A percentile compares a stretch with the other conserved stretches of the same genome.
phyloP scores from a whole-genome alignment of 2,797 vertebrate species.

The Acanthopagrus latus region DNA sequence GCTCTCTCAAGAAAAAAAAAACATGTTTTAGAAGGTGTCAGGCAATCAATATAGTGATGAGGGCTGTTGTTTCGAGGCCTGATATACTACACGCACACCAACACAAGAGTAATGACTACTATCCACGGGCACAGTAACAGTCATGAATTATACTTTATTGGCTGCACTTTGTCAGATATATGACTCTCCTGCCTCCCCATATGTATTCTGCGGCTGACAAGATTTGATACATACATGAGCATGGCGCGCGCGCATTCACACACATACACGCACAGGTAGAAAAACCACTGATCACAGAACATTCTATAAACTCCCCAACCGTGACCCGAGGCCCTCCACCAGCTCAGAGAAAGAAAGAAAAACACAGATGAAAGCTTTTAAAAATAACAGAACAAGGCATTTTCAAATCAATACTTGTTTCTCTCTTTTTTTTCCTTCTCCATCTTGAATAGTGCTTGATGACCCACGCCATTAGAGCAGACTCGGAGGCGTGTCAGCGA shows the following conservation, averaged over 20 bases:
- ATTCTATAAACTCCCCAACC: constrained; percentile 69
- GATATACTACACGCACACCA: constrained; percentile 74
- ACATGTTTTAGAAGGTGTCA: constrained; percentile 70
- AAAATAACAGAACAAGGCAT: constrained; percentile 83
- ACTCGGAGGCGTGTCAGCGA: constrained; percentile 45
- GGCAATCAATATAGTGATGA: constrained; percentile 83
- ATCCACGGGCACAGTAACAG: constrained; percentile 79
- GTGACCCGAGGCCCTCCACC: constrained; percentile 66
- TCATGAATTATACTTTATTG: constrained; percentile 85
- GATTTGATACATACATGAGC: constrained; percentile 73
- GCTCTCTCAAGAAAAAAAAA: constrained; percentile 43
- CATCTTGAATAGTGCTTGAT: constrained; percentile 76
- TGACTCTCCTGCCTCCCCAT: constrained; percentile 75
- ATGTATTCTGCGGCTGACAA: constrained; percentile 74
- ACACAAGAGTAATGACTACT: constrained; percentile 82
- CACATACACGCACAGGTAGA: constrained; percentile 24
- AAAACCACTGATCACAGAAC: constrained; percentile 63
- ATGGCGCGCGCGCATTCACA: background rate
- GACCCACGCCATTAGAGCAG: constrained; percentile 75
- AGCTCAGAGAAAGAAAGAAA: constrained; percentile 38
- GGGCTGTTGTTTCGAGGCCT: constrained; percentile 79
- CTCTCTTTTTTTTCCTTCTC: constrained; percentile 35
- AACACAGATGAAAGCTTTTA: constrained; percentile 73
- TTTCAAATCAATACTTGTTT: constrained; percentile 82
- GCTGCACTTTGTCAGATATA: constrained; percentile 81